These are phyloP conservation scores for Yponomeuta sedellus DNA, from an alignment of 2,888 invertebrate species.

Conservation along the genomic window DNA sequence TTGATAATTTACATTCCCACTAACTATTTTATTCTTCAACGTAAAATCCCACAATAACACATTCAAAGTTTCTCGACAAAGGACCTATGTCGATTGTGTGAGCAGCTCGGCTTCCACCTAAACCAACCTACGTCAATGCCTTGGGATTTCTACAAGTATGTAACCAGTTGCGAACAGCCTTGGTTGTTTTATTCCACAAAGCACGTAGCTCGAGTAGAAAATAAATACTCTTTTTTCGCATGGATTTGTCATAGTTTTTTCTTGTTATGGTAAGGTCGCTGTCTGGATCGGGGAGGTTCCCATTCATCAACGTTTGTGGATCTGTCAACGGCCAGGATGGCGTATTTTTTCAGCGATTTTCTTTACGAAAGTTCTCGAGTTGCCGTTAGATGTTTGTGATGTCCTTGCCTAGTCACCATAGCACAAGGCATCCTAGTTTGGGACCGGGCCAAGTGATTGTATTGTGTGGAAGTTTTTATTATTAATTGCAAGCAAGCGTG, in stretches of 20 bases:
- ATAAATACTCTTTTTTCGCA: not conserved
- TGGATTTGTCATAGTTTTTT: not conserved
- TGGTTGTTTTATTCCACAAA: not conserved
- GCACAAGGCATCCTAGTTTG: too few relatives aligned
- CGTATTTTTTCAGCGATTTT: not conserved
- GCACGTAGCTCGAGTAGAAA: not conserved
- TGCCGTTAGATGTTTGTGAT: too few relatives aligned
- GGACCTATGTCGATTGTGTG: too few relatives aligned
- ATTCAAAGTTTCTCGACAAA: too few relatives aligned
- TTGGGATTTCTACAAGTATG: not conserved
- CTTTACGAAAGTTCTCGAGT: not conserved
- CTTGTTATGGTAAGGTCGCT: not conserved
- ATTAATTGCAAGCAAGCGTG: too few relatives aligned
- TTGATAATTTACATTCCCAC: too few relatives aligned
- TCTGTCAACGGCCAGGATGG: not conserved
- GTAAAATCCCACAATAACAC: too few relatives aligned
- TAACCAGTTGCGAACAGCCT: not conserved
- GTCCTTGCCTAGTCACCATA: too few relatives aligned
- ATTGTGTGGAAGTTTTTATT: too few relatives aligned
- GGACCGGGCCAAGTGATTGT: too few relatives aligned
- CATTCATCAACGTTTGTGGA: not conserved
- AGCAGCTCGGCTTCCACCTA: too few relatives aligned
- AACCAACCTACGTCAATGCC: not conserved
- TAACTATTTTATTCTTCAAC: too few relatives aligned
- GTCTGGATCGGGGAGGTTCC: not conserved